Evolutionary conservation across 2,797 vertebrate species (phyloP).

Genomic region (Hydrocynus forskahlii): DNA sequence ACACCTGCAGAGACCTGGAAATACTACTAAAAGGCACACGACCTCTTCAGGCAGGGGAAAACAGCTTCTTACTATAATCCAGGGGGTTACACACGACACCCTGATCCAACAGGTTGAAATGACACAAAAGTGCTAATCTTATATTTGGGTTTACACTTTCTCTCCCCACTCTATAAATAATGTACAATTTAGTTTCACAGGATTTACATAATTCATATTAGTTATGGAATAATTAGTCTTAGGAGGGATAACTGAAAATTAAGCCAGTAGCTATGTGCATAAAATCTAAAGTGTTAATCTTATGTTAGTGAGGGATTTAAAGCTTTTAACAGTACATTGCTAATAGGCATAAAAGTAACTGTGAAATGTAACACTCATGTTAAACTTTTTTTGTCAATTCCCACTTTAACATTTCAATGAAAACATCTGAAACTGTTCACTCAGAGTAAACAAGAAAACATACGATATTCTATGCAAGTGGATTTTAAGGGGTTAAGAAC

Average conservation of each 20-base stretch:
- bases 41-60: constrained; percentile 1
- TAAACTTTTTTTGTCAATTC: too few relatives aligned
- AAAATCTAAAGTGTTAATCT: too few relatives aligned
- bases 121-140: neutral
- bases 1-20: constrained; percentile 31
- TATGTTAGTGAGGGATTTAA: too few relatives aligned
- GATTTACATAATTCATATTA: neutral
- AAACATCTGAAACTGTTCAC: too few relatives aligned
- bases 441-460: too few relatives aligned
- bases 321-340: too few relatives aligned
- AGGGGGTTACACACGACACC: neutral
- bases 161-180: too few relatives aligned
- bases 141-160: neutral
- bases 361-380: too few relatives aligned
- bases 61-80: neutral
- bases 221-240: neutral
- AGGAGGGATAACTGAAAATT: neutral
- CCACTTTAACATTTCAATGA: too few relatives aligned
- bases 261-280: neutral
- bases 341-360: too few relatives aligned
- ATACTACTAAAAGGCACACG: constrained; percentile 4
- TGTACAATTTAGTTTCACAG: too few relatives aligned
- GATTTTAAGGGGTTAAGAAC: neutral
- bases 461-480: neutral
- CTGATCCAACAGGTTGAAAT: neutral